Percentiles rank a stretch among this genome's conserved stretches.
These are phyloP conservation scores for Brachionus calyciflorus DNA, from an alignment of 1,140 invertebrate species.

Conservation along the genomic window DNA sequence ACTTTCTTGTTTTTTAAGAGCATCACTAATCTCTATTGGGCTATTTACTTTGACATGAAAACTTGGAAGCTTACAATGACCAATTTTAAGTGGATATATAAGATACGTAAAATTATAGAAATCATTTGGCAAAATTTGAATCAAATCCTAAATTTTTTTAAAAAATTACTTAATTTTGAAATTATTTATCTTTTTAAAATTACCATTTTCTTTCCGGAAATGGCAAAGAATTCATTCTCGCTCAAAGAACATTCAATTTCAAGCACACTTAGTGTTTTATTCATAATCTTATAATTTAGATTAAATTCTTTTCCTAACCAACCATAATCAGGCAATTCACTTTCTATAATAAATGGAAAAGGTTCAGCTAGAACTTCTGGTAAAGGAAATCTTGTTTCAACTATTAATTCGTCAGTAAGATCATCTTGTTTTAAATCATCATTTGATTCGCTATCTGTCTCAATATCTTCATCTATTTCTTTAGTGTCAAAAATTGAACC, in stretches of 20 bases:
- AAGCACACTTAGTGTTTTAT: neutral
- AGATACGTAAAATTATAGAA: neutral
- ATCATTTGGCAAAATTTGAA: conserved; percentile 37
- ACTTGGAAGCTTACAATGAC: neutral
- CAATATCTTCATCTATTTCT: neutral
- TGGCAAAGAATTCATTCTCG: conserved; percentile 40
- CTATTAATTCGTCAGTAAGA: neutral
- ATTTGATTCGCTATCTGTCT: neutral
- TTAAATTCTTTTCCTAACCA: conserved; percentile 9
- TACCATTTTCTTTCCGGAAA: conserved; percentile 38
- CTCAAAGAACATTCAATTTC: conserved; percentile 8
- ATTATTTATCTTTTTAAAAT: neutral
- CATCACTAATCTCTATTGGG: neutral
- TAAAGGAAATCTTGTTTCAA: neutral
- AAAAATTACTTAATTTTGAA: neutral
- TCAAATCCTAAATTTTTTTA: conserved; percentile 25
- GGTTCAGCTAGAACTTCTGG: neutral
- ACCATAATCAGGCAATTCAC: neutral
- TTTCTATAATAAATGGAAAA: conserved; percentile 24
- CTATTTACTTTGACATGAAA: conserved; percentile 6
- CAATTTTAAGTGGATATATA: conserved; percentile 12
- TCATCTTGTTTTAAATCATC: neutral
- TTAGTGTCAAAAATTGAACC: neutral
- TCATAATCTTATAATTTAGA: conserved; percentile 19
- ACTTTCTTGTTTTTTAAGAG: neutral